Conservation (phyloP, 2,113 vertebrate species). For the Bubo blakistoni region DNA sequence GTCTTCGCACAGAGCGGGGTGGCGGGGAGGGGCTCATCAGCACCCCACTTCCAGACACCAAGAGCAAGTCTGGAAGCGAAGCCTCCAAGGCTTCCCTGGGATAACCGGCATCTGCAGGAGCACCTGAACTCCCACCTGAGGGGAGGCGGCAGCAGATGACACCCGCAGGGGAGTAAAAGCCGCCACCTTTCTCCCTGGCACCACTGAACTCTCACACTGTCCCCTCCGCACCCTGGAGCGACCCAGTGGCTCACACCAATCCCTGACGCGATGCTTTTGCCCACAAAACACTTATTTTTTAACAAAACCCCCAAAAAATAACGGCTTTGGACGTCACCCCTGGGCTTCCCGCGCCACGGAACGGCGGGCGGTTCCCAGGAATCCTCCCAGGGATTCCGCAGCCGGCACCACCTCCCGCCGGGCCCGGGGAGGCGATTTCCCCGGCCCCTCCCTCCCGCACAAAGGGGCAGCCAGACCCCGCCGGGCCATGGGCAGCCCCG, state of each 20-base stretch:
- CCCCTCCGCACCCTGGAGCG: rapidly evolving
- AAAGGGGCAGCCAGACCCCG: rapidly evolving
- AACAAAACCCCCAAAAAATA: rapidly evolving
- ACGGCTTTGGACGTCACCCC: rapidly evolving
- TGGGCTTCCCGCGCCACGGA: background rate
- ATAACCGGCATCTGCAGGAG: rapidly evolving
- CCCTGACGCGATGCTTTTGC: rapidly evolving
- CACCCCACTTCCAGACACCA: background rate
- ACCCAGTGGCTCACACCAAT: rapidly evolving
- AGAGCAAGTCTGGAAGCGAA: rapidly evolving
- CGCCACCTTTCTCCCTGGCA: background rate
- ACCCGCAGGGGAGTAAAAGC: rapidly evolving
- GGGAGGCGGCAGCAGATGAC: too few relatives aligned
- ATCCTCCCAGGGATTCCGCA: rapidly evolving
- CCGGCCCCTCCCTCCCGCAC: background rate
- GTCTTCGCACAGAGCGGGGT: rapidly evolving
- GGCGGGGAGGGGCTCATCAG: rapidly evolving
- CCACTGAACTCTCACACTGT: rapidly evolving
- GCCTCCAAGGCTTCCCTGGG: background rate
- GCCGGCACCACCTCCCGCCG: background rate
- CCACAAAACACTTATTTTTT: too few relatives aligned
- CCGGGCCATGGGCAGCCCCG: too few relatives aligned
- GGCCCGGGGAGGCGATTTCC: rapidly evolving
- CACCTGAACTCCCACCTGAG: rapidly evolving
- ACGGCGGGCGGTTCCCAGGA: too few relatives aligned